A percentile compares a stretch with the other conserved stretches of the same genome.
phyloP scores from a whole-genome alignment of 2,888 invertebrate species.

The Diabrotica balteata region DNA sequence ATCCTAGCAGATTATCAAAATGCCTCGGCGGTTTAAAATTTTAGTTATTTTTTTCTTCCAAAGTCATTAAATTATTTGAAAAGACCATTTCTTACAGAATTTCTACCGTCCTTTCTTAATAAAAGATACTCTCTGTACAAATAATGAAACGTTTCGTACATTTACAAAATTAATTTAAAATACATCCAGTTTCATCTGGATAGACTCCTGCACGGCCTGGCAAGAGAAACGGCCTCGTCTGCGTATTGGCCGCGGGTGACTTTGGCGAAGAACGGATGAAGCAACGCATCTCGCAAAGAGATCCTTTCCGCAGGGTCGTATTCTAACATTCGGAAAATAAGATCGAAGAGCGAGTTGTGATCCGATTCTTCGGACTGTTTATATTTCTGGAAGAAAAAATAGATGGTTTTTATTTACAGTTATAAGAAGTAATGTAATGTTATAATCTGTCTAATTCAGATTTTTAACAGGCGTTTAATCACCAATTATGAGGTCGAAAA shows the following conservation, averaged over 20 bases:
- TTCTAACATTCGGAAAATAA: conserved; percentile 94
- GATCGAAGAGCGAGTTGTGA: conserved; percentile 91
- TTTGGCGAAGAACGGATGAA: conserved; percentile 92
- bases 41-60: too few relatives aligned
- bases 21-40: too few relatives aligned
- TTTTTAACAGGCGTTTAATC: too few relatives aligned
- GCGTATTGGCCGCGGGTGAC: conserved; percentile 77
- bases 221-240: conserved; percentile 62
- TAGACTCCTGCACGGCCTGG: conserved; percentile 71
- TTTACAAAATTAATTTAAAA: conserved; percentile 19
- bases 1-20: too few relatives aligned
- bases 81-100: too few relatives aligned
- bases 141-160: not conserved
- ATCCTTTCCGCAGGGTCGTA: conserved; percentile 94
- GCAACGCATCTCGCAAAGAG: conserved; percentile 84
- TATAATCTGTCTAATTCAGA: too few relatives aligned
- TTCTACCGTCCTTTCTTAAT: too few relatives aligned
- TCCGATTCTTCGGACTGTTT: conserved; percentile 87
- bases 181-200: conserved; percentile 56
- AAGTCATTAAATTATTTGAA: too few relatives aligned
- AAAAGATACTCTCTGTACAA: too few relatives aligned
- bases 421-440: too few relatives aligned
- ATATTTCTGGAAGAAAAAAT: conserved; percentile 75
- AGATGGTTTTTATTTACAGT: not conserved
- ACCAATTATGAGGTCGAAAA: too few relatives aligned